phyloP scores from a whole-genome alignment of 1,140 invertebrate species.

The Tyrophagus putrescentiae region DNA sequence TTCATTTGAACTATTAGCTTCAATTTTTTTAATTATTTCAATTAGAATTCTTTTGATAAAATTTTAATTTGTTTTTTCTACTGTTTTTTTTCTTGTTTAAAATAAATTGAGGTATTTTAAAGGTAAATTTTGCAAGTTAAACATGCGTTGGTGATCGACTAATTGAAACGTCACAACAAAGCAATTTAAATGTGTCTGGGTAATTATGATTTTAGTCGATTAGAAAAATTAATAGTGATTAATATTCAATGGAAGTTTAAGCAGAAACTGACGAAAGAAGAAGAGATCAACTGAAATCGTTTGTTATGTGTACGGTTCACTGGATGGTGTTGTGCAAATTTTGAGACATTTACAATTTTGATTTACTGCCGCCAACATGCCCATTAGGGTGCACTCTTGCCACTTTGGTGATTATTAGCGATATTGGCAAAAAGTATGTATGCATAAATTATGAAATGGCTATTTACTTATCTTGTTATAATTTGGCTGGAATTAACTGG shows the following conservation, averaged over 20 bases:
- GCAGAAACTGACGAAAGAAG: too few species aligned
- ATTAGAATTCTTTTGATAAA: too few species aligned
- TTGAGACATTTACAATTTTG: conserved; percentile 11
- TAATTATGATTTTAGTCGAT: conserved; percentile 10
- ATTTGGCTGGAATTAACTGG: background rate
- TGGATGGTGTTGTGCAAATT: conserved; percentile 3
- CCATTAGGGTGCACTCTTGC: background rate
- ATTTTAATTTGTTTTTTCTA: too few species aligned
- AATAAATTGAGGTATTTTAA: too few species aligned
- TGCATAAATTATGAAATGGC: conserved; percentile 3
- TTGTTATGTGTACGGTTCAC: too few species aligned
- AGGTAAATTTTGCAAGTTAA: too few species aligned
- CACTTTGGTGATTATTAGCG: background rate
- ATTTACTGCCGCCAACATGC: conserved; percentile 2
- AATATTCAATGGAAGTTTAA: background rate
- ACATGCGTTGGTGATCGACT: background rate
- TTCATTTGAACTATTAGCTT: too few species aligned
- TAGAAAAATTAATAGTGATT: conserved; percentile 4
- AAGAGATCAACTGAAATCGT: too few species aligned
- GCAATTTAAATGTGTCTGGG: background rate
- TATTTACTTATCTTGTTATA: conserved; percentile 7
- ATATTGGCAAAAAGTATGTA: background rate
- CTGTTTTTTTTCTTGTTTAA: too few species aligned
- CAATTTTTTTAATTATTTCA: too few species aligned
- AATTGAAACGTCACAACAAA: conserved; percentile 9